Conservation (phyloP, 1,140 invertebrate species). For the Globodera rostochiensis region DNA sequence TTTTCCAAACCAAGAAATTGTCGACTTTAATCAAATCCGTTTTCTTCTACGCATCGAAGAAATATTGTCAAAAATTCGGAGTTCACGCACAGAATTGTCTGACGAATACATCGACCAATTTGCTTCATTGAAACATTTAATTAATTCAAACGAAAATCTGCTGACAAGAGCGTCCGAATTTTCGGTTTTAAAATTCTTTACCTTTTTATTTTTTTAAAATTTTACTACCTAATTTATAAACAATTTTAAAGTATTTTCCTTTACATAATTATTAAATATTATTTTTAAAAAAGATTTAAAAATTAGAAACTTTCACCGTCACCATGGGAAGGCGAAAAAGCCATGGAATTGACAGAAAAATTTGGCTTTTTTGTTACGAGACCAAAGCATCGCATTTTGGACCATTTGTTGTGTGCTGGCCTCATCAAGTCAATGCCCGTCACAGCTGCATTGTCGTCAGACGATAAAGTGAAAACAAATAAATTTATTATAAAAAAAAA, state of each 20-base stretch:
- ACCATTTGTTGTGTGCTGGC: not conserved
- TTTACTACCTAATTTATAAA: no score
- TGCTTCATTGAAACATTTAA: not conserved
- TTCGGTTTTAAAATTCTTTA: not conserved
- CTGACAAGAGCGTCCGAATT: not conserved
- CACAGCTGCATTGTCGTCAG: not conserved
- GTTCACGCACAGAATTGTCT: not conserved
- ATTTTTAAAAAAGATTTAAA: not conserved
- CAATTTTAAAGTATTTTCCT: no score
- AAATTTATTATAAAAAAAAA: no score
- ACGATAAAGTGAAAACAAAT: not conserved
- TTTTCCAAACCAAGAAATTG: not conserved
- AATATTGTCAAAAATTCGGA: not conserved
- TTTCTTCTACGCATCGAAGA: not conserved
- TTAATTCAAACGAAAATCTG: not conserved
- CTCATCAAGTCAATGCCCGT: not conserved
- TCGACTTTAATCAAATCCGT: not conserved
- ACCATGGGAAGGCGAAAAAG: not conserved
- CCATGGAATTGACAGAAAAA: slow-evolving; percentile 7
- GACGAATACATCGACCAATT: not conserved
- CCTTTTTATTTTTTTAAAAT: no score
- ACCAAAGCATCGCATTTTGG: not conserved
- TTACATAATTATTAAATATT: not conserved
- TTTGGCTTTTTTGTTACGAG: not conserved
- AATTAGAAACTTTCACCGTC: not conserved